Evolutionary conservation across 1,140 invertebrate species (phyloP), one percentile per base, ranked within the genome.

Genomic region (Ditylenchus dipsaci): DNA sequence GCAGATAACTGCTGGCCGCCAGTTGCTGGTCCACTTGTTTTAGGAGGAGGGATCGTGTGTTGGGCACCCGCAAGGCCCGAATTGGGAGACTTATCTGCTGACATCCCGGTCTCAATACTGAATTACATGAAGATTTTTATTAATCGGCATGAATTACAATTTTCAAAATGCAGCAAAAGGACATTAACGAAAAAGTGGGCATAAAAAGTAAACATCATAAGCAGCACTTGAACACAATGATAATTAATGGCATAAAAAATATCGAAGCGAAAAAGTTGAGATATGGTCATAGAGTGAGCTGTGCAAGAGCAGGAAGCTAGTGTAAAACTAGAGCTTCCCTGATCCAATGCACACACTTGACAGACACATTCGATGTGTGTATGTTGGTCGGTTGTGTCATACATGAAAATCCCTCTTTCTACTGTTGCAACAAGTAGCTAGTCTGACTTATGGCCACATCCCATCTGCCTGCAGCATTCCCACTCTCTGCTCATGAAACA

Each of bases 1-100:
- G 79, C 79, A 8, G 79, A 81, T 15, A 81, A 74, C 43, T 78
- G 78, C 43, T 78, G 76, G 3, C 80, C 80, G 26, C 79, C 49
- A 13, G 79, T 82, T 15, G 79, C 79, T 27, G 79, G 70, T 42
- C 79, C 79, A 47, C 81, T 67, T 19, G 77, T 78, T 59, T 71
- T 77, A 17, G 76, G 76, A 33, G 76, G 76, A 38, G 76, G 76
- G 53, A 78, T 72, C 15, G 77, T 73, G 45, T 78, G 76, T 19
- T 53, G 49, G n/a, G 49, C 49, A 58, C 69, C 43, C 69, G 69
- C 38, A 67, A 47, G 27, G 29, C 63, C 49, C 49, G 49, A 53
- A 53, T 53, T 53, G 15, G 49, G 49, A 19, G 49, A 53, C 49
- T 53, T 53, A 17, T 53, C 49, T 53, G 49, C 49, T 19, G 49